Evolutionary conservation across 2,113 vertebrate genomes (phyloP).

Genomic region (Danionella cerebrum): DNA sequence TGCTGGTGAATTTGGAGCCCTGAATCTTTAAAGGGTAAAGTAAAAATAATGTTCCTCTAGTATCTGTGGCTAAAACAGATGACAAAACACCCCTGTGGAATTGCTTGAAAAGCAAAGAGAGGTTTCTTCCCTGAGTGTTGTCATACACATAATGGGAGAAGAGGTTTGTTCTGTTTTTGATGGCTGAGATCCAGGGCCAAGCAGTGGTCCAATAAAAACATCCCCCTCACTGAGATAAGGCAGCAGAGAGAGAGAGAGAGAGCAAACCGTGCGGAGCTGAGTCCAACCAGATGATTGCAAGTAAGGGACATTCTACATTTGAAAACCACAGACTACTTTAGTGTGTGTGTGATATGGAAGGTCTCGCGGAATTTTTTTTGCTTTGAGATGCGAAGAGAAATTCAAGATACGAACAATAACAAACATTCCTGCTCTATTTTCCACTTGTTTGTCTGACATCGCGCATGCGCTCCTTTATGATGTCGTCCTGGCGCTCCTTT

Average conservation of each 20-base stretch:
- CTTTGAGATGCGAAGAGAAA: too few species aligned
- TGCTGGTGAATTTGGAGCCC: conserved; percentile 3
- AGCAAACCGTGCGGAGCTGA: conserved; percentile 6
- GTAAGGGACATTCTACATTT: background rate
- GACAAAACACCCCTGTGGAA: background rate
- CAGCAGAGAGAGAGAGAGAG: conserved; percentile 5
- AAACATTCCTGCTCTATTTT: too few species aligned
- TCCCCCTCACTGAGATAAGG: conserved; percentile 23
- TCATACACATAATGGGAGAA: conserved; percentile 46
- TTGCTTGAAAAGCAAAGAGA: conserved; percentile 10
- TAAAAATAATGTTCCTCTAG: background rate
- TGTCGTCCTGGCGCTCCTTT: too few species aligned
- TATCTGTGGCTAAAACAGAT: background rate
- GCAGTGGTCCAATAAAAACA: conserved; percentile 54
- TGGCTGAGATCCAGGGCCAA: conserved; percentile 46
- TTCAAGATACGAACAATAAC: too few species aligned
- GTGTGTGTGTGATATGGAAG: too few species aligned
- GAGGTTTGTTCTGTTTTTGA: conserved; percentile 45
- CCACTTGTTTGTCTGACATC: too few species aligned
- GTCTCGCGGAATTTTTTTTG: too few species aligned
- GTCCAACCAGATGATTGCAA: background rate
- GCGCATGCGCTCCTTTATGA: too few species aligned
- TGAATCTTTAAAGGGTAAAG: conserved; percentile 6
- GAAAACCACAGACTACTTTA: background rate
- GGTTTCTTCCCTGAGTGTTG: conserved; percentile 31